Conservation (phyloP, 2,888 invertebrate genomes). For the Loripinus fragilis region DNA sequence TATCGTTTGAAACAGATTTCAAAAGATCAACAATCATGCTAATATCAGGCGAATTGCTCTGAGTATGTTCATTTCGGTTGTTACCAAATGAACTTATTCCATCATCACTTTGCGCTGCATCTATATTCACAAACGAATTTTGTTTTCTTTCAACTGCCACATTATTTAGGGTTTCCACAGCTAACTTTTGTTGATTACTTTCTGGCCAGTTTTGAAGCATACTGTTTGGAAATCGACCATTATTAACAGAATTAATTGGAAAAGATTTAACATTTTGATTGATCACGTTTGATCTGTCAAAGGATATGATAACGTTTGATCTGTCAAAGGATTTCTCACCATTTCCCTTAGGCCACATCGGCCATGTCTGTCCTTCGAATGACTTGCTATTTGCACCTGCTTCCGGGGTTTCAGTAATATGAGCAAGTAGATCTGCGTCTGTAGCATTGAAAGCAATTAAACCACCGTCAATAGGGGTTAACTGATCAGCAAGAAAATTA, state of each 20-base stretch:
- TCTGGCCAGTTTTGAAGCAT: too few species aligned
- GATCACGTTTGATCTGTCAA: not conserved
- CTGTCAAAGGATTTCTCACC: not conserved
- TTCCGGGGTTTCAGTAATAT: not conserved
- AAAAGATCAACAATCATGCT: not conserved
- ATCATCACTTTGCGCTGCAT: not conserved
- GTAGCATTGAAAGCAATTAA: not conserved
- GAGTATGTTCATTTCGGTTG: not conserved
- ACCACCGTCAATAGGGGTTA: not conserved
- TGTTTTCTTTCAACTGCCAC: too few species aligned
- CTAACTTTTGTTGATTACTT: too few species aligned
- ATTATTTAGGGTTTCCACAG: too few species aligned
- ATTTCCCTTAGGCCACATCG: not conserved
- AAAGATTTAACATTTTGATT: not conserved
- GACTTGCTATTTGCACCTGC: not conserved
- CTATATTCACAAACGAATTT: too few species aligned
- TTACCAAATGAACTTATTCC: not conserved
- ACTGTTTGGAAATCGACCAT: too few species aligned
- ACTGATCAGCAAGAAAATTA: not conserved
- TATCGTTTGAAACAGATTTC: not conserved
- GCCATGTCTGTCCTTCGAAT: not conserved
- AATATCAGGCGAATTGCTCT: not conserved
- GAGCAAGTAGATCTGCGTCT: not conserved
- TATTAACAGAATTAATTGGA: not conserved
- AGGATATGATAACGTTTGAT: not conserved